These are phyloP conservation scores for Hydrotaea cyrtoneurina DNA, from an alignment of 2,888 invertebrate species.

Conservation along the genomic window DNA sequence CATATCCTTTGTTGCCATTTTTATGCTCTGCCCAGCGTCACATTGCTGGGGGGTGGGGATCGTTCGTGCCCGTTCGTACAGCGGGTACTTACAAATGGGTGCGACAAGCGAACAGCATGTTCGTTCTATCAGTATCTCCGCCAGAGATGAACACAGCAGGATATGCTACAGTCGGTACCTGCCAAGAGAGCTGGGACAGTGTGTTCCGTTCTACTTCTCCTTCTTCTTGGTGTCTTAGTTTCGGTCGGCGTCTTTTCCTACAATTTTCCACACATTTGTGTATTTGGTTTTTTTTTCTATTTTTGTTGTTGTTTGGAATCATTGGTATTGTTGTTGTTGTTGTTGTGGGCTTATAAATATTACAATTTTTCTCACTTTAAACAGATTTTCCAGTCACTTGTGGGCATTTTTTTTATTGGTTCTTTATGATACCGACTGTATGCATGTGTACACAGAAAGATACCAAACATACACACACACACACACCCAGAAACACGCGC, in stretches of 20 bases:
- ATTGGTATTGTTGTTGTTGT: neutral
- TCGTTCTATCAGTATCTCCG: neutral
- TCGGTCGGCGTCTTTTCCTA: neutral
- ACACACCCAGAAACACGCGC: neutral
- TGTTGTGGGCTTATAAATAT: constrained; percentile 37
- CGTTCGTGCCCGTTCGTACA: no score
- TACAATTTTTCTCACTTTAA: constrained; percentile 59
- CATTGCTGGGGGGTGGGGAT: neutral
- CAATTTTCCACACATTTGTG: neutral
- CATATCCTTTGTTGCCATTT: constrained; percentile 43
- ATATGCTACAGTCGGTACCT: constrained; percentile 17
- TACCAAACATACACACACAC: neutral
- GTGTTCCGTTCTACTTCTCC: neutral
- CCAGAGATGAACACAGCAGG: constrained; percentile 16
- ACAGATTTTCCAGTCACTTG: constrained; percentile 57
- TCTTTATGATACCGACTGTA: constrained; percentile 27
- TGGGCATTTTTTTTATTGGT: constrained; percentile 54
- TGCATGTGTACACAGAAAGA: constrained; percentile 7
- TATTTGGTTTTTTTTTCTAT: neutral
- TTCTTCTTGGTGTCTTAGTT: neutral
- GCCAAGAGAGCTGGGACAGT: neutral
- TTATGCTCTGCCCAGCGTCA: neutral
- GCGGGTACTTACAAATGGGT: no score
- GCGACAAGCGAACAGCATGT: neutral
- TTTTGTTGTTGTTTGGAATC: neutral